Conservation (phyloP, 1,140 invertebrate genomes). For the Formica exsecta region DNA sequence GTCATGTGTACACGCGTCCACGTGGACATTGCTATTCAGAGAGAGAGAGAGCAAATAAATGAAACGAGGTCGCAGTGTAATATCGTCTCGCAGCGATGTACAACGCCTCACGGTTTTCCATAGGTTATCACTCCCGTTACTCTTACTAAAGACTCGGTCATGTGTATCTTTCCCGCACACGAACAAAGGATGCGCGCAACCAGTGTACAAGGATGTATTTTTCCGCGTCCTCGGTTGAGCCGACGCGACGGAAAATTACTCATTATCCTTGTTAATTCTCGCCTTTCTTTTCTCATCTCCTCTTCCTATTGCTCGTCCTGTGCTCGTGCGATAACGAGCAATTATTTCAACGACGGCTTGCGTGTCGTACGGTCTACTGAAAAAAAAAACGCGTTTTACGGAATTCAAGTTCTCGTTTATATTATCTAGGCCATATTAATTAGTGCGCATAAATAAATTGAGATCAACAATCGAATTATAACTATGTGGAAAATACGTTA, state of each 20-base stretch:
- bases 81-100: constrained; percentile 57
- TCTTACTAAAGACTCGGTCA: constrained; percentile 41
- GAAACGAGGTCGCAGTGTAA: constrained; percentile 73
- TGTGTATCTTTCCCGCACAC: constrained; percentile 7
- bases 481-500: neutral
- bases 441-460: neutral
- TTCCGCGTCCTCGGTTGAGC: constrained; percentile 14
- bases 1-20: neutral
- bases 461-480: neutral
- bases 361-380: neutral
- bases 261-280: constrained; percentile 41
- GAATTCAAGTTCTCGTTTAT: neutral
- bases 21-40: constrained; percentile 56
- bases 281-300: neutral
- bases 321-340: neutral
- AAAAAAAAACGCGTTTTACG: neutral
- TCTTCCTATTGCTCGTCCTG: neutral
- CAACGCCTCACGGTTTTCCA: constrained; percentile 58
- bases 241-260: constrained; percentile 34
- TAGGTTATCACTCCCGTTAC: constrained; percentile 64
- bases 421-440: neutral
- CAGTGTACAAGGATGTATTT: constrained; percentile 22
- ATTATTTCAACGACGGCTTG: constrained; percentile 6
- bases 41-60: constrained; percentile 71
- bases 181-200: neutral